Evolutionary conservation across 37 sponge, comb jelly and placozoan genomes (phyloP).

Genomic region (Beroe forskalii): DNA sequence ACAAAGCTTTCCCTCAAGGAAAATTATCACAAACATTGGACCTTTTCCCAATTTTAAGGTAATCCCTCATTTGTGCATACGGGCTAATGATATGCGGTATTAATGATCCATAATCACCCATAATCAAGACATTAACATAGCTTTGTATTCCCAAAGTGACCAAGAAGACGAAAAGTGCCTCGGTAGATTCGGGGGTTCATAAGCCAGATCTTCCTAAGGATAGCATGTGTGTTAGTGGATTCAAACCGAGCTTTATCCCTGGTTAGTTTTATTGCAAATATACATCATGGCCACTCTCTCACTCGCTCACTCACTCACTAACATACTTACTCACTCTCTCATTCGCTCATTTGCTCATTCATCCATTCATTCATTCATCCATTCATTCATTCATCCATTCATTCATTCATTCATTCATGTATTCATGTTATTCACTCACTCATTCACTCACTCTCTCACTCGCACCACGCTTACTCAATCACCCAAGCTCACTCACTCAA

Average conservation of each 20-base stretch:
- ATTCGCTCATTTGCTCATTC: background rate
- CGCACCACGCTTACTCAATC: background rate
- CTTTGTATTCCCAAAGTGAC: no score
- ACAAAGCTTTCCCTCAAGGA: no score
- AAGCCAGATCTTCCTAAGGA: background rate
- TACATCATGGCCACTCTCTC: background rate
- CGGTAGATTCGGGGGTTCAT: background rate
- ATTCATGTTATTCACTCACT: slow-evolving; percentile 1
- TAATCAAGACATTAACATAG: no score
- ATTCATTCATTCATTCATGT: background rate
- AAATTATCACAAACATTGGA: no score
- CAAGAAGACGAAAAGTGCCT: background rate
- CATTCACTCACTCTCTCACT: background rate
- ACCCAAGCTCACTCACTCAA: background rate
- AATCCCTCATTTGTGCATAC: no score
- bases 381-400: background rate
- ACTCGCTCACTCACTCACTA: background rate
- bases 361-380: background rate
- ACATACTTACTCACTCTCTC: slow-evolving; percentile 26
- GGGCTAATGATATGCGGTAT: no score
- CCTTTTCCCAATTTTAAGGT: no score
- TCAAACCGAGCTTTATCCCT: background rate
- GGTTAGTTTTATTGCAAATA: background rate
- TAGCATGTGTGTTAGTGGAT: background rate
- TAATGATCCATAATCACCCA: no score